These are phyloP conservation scores for Cervus canadensis DNA, from an alignment of 2,113 vertebrate genomes.

Conservation along the genomic window DNA sequence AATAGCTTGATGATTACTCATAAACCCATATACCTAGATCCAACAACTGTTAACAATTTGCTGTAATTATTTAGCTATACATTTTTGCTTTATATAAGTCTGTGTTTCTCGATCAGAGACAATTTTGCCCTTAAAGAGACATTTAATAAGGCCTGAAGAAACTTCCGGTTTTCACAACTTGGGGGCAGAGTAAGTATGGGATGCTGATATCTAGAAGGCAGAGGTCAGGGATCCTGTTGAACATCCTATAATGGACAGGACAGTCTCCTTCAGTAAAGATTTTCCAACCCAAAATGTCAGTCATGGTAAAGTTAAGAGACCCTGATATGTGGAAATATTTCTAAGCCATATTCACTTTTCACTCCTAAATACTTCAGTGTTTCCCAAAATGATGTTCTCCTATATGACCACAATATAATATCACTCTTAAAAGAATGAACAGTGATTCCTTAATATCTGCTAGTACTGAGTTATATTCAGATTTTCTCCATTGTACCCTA, in stretches of 20 bases:
- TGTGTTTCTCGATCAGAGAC: not conserved
- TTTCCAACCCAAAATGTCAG: not conserved
- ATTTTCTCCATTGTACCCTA: not conserved
- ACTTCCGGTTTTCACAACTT: not conserved
- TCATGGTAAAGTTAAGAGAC: not conserved
- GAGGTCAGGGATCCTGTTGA: not conserved
- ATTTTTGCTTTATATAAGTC: not conserved
- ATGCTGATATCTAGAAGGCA: not conserved
- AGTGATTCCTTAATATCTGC: not conserved
- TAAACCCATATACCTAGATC: not conserved
- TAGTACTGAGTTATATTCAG: not conserved
- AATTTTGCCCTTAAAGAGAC: not conserved
- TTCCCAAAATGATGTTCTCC: not conserved
- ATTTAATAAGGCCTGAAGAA: not conserved
- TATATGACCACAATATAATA: not conserved
- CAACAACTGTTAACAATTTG: not conserved
- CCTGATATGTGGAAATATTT: not conserved
- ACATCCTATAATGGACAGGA: not conserved
- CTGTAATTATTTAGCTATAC: not conserved
- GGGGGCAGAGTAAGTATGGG: not conserved
- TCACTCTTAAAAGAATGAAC: not conserved
- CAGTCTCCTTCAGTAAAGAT: not conserved
- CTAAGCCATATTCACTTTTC: not conserved
- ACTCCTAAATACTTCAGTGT: not conserved
- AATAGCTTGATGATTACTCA: not conserved